phyloP scores from a whole-genome alignment of 2,888 invertebrate species.

The Plagodis dolabraria region DNA sequence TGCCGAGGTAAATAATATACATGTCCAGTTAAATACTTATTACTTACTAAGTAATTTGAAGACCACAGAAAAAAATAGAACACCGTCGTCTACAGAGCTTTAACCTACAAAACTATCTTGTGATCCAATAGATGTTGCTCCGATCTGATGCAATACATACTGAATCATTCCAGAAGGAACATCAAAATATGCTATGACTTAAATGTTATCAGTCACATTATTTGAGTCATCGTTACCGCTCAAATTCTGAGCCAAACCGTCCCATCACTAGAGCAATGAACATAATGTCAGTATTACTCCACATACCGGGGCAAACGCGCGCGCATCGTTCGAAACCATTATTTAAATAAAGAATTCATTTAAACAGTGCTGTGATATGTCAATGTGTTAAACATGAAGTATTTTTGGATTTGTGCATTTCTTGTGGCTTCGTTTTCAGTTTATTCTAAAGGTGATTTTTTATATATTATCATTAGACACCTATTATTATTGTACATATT shows the following conservation, averaged over 20 bases:
- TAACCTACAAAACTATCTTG: no score
- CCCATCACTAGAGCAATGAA: background rate
- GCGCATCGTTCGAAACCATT: slow-evolving; percentile 19
- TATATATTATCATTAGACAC: no score
- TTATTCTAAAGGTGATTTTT: slow-evolving; percentile 16
- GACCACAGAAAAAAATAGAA: no score
- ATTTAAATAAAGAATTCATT: slow-evolving; percentile 8
- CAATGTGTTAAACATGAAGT: slow-evolving; percentile 42
- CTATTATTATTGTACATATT: background rate
- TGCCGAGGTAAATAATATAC: no score
- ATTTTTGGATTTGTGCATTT: slow-evolving; percentile 34
- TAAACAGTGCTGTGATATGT: slow-evolving; percentile 36
- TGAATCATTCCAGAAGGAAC: background rate
- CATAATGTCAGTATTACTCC: slow-evolving; percentile 7
- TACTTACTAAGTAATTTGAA: no score
- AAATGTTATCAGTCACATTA: background rate
- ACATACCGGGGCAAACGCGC: slow-evolving; percentile 17
- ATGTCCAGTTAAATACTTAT: no score
- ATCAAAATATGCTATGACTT: background rate
- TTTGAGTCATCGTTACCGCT: background rate
- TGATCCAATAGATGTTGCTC: no score
- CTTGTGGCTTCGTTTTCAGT: slow-evolving; percentile 16
- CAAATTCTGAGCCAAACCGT: background rate
- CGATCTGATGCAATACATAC: no score
- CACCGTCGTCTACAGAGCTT: no score